Conservation (phyloP, 2,888 invertebrate species). For the Drosophila greeni region DNA sequence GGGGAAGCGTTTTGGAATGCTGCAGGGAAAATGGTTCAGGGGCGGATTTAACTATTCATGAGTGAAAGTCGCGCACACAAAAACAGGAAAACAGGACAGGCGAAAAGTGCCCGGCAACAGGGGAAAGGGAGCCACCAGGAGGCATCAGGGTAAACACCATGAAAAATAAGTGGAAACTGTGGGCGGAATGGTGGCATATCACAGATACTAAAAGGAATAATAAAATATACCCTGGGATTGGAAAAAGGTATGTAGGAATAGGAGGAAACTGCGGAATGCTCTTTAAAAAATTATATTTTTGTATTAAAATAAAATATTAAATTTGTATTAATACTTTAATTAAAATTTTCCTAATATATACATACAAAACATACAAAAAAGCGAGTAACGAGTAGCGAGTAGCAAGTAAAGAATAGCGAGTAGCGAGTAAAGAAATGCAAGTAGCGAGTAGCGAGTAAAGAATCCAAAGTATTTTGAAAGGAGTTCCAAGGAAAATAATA, state of each 20-base stretch:
- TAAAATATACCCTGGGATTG: slow-evolving; percentile 23
- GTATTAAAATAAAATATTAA: neutral
- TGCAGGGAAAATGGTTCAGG: slow-evolving; percentile 27
- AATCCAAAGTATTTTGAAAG: neutral
- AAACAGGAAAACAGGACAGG: slow-evolving; percentile 23
- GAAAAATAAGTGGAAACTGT: slow-evolving; percentile 32
- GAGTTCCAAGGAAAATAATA: neutral
- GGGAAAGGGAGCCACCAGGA: too few relatives aligned
- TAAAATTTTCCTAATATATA: neutral
- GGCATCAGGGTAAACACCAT: slow-evolving; percentile 42
- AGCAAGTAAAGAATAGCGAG: neutral
- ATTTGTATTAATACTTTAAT: neutral
- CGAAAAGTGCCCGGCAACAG: slow-evolving; percentile 12
- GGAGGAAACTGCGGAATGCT: neutral
- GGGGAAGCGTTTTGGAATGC: slow-evolving; percentile 21
- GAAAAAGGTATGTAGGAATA: neutral
- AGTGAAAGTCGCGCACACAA: slow-evolving; percentile 50
- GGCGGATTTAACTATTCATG: slow-evolving; percentile 71
- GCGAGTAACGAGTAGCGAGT: neutral
- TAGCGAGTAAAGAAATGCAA: neutral
- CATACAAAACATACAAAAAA: neutral
- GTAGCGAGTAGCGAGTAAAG: neutral
- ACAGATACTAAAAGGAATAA: slow-evolving; percentile 34
- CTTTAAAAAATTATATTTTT: neutral
- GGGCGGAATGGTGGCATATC: slow-evolving; percentile 13